Percentiles rank a stretch among this genome's conserved stretches.
Conservation (phyloP, 2,113 vertebrate genomes). For the Crotalus viridis region DNA sequence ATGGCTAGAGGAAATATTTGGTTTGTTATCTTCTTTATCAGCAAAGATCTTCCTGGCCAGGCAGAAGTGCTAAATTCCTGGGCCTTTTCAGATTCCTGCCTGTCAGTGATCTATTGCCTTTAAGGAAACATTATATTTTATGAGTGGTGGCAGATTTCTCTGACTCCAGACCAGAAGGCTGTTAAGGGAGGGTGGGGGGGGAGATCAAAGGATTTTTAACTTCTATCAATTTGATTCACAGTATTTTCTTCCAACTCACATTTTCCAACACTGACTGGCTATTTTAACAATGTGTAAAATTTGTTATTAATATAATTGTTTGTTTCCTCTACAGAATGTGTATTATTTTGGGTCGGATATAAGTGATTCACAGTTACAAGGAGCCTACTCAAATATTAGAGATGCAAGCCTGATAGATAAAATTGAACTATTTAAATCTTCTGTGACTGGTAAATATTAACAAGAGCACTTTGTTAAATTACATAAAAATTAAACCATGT, state of each 20-base stretch:
- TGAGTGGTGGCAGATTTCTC: neutral
- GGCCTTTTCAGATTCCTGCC: neutral
- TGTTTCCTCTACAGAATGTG: slow-evolving; percentile 67
- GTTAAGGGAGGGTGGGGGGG: no score
- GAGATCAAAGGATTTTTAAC: no score
- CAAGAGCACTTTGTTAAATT: neutral
- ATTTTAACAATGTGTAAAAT: neutral
- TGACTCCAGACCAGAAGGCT: no score
- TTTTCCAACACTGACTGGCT: neutral
- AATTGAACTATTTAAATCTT: slow-evolving; percentile 80
- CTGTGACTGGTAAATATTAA: slow-evolving; percentile 75
- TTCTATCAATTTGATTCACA: neutral
- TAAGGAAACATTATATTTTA: neutral
- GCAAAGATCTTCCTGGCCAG: neutral
- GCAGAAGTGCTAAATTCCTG: neutral
- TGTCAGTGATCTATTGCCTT: neutral
- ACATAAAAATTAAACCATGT: neutral
- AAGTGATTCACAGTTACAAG: slow-evolving; percentile 79
- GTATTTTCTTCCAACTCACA: no score
- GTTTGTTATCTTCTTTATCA: no score
- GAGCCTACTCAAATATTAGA: slow-evolving; percentile 76
- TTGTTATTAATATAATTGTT: neutral
- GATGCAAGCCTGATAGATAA: slow-evolving; percentile 72
- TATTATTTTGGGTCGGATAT: slow-evolving; percentile 83
- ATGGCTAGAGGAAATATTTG: neutral